Base-by-base conservation (phyloP, 2,113 vertebrate genomes). In the Anser cygnoides region DNA sequence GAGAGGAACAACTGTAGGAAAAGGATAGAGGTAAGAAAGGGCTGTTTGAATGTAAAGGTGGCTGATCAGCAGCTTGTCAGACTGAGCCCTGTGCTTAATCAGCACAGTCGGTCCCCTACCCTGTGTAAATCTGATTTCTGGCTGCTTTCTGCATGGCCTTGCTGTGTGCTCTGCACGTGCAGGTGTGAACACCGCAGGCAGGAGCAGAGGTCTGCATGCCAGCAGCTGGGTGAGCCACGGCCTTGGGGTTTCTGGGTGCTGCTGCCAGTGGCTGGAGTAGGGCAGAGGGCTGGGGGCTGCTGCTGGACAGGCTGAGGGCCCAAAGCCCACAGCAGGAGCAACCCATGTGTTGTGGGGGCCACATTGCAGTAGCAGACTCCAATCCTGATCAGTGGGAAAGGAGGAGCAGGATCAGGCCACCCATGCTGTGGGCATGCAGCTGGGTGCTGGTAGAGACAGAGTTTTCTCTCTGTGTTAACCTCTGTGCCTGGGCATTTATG, bases 301-400 rank as follows among this genome's bases (percentile, higher is more conserved):
- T 87, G 37, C 57, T 55, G 57, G 25, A 25, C 1, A 57, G 74
- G 35, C 59, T 31, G 55, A 77, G 26, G 26, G 39, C 11, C 33
- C 50, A 63, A 44, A 18, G 50, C 49, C 63, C 65, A 54, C 15
- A 61, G 59, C 55, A 62, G 63, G 49, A 81, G 44, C 6, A 28
- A 52, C 11, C 21, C 12, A 9, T 2, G 3, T 10, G 6, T 10
- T 3, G 0, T 13, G 14, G 50, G 31, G 5, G 13, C 25, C 35
- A 11, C 9, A 31, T 0, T 71, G 41, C 8, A 62, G 50, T 19
- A 68, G 80, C 49, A 79, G 57, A 44, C 21, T 75, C 52, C 52
- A 72, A 5, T 3, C 5, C 39, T 1, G 1, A n/a, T 13, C n/a
- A 54, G 4, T 13, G 33, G 39, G 22, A 65, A 11, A 57, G 54